Evolutionary conservation across 2,888 invertebrate genomes (phyloP).

Genomic region (Eupeodes latifasciatus): DNA sequence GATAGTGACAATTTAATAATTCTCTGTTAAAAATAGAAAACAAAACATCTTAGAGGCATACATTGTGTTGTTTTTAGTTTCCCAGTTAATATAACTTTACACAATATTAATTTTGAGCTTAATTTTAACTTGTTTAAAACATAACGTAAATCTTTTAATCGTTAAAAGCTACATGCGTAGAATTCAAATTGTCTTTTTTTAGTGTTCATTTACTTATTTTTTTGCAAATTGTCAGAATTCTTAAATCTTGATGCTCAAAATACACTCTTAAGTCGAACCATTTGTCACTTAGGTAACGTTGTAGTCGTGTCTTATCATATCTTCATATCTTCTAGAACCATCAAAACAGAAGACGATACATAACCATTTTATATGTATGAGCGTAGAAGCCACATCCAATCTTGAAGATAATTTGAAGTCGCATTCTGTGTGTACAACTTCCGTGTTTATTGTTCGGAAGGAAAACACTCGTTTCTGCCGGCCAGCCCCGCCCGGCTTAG

Average conservation of each 20-base stretch:
- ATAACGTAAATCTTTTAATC: too few species aligned
- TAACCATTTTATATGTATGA: constrained; percentile 35
- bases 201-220: background rate
- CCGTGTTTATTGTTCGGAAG: constrained; percentile 70
- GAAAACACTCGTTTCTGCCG: constrained; percentile 22
- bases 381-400: constrained; percentile 48
- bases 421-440: constrained; percentile 53
- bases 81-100: too few species aligned
- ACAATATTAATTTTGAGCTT: too few species aligned
- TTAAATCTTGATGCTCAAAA: constrained; percentile 42
- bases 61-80: too few species aligned
- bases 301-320: background rate
- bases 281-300: constrained; percentile 46
- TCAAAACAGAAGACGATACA: constrained; percentile 43
- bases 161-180: too few species aligned
- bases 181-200: background rate
- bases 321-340: constrained; percentile 27
- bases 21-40: too few species aligned
- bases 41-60: too few species aligned
- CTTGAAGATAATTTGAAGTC: constrained; percentile 47
- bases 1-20: too few species aligned
- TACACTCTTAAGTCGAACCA: constrained; percentile 19
- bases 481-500: background rate
- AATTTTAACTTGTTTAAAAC: too few species aligned
- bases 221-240: constrained; percentile 9